Conservation (phyloP, 2,113 vertebrate genomes). For the Ia io region DNA sequence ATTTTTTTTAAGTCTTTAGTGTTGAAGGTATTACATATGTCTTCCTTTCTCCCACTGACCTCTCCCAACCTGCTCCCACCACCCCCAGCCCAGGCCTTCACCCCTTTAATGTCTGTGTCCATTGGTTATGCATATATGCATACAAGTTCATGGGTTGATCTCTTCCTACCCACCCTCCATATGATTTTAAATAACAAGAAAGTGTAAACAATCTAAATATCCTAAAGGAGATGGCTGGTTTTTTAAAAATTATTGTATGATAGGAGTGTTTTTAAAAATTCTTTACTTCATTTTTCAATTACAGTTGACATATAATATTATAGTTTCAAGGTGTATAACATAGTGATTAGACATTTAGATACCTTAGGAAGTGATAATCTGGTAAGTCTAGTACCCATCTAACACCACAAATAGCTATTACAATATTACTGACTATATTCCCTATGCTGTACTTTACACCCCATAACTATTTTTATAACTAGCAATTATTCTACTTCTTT, state of each 20-base stretch:
- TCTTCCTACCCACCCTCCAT: too few species aligned
- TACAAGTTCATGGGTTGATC: too few species aligned
- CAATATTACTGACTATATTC: neutral
- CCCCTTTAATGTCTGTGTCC: too few species aligned
- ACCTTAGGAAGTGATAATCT: neutral
- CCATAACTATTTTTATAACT: neutral
- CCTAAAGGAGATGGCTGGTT: neutral
- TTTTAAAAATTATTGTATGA: rapidly evolving
- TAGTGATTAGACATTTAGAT: neutral
- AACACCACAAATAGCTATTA: neutral
- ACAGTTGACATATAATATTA: neutral
- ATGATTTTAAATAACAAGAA: neutral
- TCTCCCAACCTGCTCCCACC: too few species aligned
- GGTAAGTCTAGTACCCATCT: neutral
- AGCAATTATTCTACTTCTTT: neutral
- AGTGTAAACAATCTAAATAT: neutral
- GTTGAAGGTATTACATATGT: too few species aligned
- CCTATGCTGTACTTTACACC: neutral
- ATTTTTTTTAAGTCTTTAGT: too few species aligned
- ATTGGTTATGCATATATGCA: too few species aligned
- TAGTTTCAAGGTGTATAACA: neutral
- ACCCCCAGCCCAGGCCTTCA: too few species aligned
- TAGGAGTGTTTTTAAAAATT: too few species aligned
- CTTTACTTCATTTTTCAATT: neutral
- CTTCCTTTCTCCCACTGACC: too few species aligned